phyloP scores from a whole-genome alignment of 2,797 vertebrate species.

The Urocyon cinereoargenteus region DNA sequence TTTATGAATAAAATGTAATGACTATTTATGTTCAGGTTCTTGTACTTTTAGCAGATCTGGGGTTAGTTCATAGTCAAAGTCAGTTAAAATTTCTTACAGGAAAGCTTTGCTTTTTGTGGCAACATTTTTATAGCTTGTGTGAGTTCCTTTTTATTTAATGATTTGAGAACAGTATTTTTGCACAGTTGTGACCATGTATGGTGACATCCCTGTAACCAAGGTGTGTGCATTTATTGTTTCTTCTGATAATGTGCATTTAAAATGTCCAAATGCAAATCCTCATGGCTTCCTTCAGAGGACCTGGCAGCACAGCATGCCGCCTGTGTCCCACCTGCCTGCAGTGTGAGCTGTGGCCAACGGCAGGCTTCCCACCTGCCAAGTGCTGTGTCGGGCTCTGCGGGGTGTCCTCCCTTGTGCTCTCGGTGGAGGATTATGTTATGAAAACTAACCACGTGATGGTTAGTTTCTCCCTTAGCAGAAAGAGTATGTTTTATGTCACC shows the following conservation, averaged over 20 bases:
- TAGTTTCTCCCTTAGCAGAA: constrained; percentile 83
- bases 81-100: constrained; percentile 61
- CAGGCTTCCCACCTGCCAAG: constrained; percentile 82
- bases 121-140: constrained; percentile 76
- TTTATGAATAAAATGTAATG: not conserved
- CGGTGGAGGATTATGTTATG: constrained; percentile 46
- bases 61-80: constrained; percentile 29
- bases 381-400: constrained; percentile 78
- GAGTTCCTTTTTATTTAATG: constrained; percentile 74
- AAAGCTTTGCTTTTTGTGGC: constrained; percentile 79
- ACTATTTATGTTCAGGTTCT: constrained; percentile 24
- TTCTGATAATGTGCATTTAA: constrained; percentile 61
- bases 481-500: constrained; percentile 88
- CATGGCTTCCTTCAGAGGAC: constrained; percentile 77
- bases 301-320: constrained; percentile 90
- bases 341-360: constrained; percentile 84
- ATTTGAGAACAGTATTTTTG: constrained; percentile 82
- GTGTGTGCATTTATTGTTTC: constrained; percentile 76
- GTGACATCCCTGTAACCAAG: constrained; percentile 74
- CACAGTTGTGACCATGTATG: constrained; percentile 66
- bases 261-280: constrained; percentile 39
- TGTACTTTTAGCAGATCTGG: constrained; percentile 33
- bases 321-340: constrained; percentile 81
- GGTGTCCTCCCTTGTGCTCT: constrained; percentile 68
- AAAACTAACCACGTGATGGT: constrained; percentile 70